These are phyloP conservation scores for Pavo muticus DNA, from an alignment of 2,113 vertebrate genomes.

Conservation along the genomic window DNA sequence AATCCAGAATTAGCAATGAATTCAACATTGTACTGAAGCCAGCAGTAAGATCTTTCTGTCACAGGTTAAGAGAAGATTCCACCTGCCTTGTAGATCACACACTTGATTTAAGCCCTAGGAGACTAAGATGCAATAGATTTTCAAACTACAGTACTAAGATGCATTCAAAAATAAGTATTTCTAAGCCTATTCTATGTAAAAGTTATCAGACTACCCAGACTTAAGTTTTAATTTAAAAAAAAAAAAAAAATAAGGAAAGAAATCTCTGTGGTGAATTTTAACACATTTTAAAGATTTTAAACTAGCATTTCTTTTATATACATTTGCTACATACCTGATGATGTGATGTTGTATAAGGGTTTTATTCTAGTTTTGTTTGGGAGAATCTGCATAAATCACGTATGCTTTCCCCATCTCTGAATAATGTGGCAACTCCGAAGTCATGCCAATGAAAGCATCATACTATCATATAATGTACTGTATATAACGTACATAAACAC, in stretches of 20 bases:
- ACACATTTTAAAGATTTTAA: not conserved
- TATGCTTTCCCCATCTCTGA: constrained; percentile 10
- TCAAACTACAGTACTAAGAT: not conserved
- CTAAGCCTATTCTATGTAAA: not conserved
- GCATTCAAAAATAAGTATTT: not conserved
- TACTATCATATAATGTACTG: not conserved
- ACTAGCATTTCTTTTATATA: not conserved
- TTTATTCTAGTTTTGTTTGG: constrained; percentile 2
- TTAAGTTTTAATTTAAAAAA: not conserved
- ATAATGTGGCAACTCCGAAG: not conserved
- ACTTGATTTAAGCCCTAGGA: not conserved
- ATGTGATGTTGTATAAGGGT: not conserved
- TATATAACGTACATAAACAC: not conserved
- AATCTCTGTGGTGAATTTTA: not conserved
- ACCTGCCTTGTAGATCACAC: not conserved
- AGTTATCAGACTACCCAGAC: not conserved
- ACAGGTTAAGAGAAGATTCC: not conserved
- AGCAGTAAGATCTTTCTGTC: not conserved
- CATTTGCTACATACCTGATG: not conserved
- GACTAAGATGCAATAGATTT: not conserved
- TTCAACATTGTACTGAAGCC: not conserved
- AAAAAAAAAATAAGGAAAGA: not conserved
- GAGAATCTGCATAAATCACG: not conserved
- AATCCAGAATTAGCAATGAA: not conserved
- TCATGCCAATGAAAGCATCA: not conserved